phyloP scores from a whole-genome alignment of 2,113 vertebrate species.

The Sinocyclocheilus anophthalmus region DNA sequence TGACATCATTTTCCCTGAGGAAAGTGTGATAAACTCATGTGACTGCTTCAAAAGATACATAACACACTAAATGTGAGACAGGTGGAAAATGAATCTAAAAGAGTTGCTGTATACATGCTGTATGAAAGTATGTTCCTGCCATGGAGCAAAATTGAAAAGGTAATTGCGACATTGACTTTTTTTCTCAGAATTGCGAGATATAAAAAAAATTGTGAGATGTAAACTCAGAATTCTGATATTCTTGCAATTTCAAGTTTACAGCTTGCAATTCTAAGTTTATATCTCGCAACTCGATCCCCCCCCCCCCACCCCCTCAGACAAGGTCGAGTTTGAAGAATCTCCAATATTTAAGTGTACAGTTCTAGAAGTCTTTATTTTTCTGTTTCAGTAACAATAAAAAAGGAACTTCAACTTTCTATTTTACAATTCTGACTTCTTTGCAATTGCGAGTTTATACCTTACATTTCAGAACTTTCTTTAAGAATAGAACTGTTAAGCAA shows the following conservation, averaged over 20 bases:
- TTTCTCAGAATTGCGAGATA: not conserved
- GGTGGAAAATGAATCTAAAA: not conserved
- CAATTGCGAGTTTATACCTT: too few relatives aligned
- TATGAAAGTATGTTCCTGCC: not conserved
- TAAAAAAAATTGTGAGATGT: not conserved
- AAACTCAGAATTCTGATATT: not conserved
- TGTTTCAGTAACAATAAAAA: too few relatives aligned
- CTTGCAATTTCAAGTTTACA: not conserved
- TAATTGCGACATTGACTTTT: not conserved
- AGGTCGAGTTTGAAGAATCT: too few relatives aligned
- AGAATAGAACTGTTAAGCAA: too few relatives aligned
- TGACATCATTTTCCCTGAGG: constrained; percentile 53
- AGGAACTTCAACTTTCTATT: too few relatives aligned
- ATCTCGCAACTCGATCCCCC: not conserved
- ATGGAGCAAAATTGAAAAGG: not conserved
- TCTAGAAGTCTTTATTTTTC: not conserved
- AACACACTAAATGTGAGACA: not conserved
- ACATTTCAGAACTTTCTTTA: too few relatives aligned
- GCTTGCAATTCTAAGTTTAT: not conserved
- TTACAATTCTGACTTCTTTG: too few relatives aligned
- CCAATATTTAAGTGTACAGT: not conserved
- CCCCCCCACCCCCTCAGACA: too few relatives aligned
- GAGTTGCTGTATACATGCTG: not conserved
- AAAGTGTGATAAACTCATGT: constrained; percentile 13
- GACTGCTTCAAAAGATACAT: constrained; percentile 18